Evolutionary conservation across 2,888 invertebrate genomes (phyloP), one percentile per base, ranked within the genome.

Genomic region (Amaurobius ferox): DNA sequence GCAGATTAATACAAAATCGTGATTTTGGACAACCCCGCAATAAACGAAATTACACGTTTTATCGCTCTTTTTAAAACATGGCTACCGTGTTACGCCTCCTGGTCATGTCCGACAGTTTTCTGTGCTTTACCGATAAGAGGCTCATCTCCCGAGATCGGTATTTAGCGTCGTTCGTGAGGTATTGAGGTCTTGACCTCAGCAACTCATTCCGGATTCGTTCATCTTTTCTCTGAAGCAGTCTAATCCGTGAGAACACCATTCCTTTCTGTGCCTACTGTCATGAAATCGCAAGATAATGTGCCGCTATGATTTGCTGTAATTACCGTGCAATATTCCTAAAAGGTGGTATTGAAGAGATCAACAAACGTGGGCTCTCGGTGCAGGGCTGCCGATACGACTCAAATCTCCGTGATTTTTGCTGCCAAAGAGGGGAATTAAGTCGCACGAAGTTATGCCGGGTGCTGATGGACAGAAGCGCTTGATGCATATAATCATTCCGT

Each of bases 111-210:
- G 23, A 55, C 16, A 55, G 23, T 23, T 23, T 23, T 11, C 23
- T 1, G 55, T 55, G 55, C 55, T 55, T 55, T 55, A 55, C 55
- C 55, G 55, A 55, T 55, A n/a, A 55, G 5, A n/a, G 5, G 55
- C 55, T 23, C 55, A 23, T 55, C 19, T 23, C 11, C 1, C 55
- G 23, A 55, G 23, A 55, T 55, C 19, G 55, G 55, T 55, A 55
- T 55, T 55, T 55, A 55, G 55, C 55, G 23, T 55, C 55, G 23
- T 5, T 55, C 55, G 55, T 55, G 55, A 55, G 23, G 55, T 23
- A 23, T 55, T 19, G 55, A 55, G 55, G 55, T 55, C 55, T 19
- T 19, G 55, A 55, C 55, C 55, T 55, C 55, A 23, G 23, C 23
- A 55, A 55, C 55, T 55, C 55, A 23, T 55, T 55, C 55, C 23